Evolutionary conservation across 1,140 invertebrate species (phyloP), one percentile per base, ranked within the genome.

Genomic region (Apis cerana): DNA sequence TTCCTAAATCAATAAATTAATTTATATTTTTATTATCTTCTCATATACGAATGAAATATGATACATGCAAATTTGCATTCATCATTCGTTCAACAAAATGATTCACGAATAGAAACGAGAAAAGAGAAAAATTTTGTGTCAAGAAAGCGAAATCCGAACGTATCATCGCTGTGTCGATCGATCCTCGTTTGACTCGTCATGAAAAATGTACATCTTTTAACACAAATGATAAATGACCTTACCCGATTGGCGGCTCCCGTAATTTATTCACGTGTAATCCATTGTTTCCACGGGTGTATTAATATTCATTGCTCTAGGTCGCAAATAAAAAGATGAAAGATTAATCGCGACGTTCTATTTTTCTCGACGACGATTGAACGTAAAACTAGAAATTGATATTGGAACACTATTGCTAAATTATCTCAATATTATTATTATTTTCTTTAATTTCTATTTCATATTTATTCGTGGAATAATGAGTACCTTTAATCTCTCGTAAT

Each of bases 201-300:
- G 48, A 71, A 71, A 71, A 71, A 71, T 52, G 50, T 54, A 54
- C 69, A 71, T 19, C 69, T 71, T 71, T 71, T 71, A 54, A 71
- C 48, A 50, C 48, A 50, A 71, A 54, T 71, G 69, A 71, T 54
- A 54, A 71, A 71, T 71, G n/a, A 54, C 19, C 17, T 11, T 70
- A 21, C 65, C 8, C 52, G 27, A 78, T 70, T 54, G 19, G 15
- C 12, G 15, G 3, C 21, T 0, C 33, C n/a, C 0, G 76, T 78
- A 59, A 78, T 70, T 78, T 78, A 78, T 78, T 78, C 76, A 58
- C 21, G 21, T 59, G 76, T 78, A 70, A 78, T 78, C 65, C 23
- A 43, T 58, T 70, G 65, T 70, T 78, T 70, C 54, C 65, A 27
- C 65, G 54, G 52, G 67, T 59, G 65, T 67, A 70, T 78, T 78